Evolutionary conservation across 2,113 vertebrate species (phyloP).

Genomic region (Pangasianodon gigas): DNA sequence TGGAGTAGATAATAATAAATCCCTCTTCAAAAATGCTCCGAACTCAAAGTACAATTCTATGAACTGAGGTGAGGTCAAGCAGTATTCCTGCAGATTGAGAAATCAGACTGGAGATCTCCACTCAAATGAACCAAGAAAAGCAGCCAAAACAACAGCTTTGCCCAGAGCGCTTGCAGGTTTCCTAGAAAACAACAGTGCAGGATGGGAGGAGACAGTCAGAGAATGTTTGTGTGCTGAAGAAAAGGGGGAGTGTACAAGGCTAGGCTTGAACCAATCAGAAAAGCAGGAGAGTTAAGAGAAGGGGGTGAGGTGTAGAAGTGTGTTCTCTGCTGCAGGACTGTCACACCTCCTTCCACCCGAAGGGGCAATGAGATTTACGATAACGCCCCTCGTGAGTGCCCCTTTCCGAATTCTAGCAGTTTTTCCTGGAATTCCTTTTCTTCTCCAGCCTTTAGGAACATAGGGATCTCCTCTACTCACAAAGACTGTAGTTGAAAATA

Average conservation of each 20-base stretch:
- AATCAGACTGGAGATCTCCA: neutral
- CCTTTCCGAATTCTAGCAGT: neutral
- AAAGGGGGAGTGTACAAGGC: slow-evolving; percentile 14
- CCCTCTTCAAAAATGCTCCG: neutral
- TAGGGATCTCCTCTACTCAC: neutral
- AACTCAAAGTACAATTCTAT: neutral
- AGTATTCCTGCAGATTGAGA: neutral
- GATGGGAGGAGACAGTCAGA: slow-evolving; percentile 39
- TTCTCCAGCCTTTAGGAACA: neutral
- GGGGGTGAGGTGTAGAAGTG: neutral
- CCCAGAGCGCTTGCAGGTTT: slow-evolving; percentile 25
- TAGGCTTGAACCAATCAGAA: slow-evolving; percentile 30
- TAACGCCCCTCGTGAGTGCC: neutral
- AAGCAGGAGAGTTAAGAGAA: slow-evolving; percentile 35
- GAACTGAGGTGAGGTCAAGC: neutral
- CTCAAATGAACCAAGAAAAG: neutral
- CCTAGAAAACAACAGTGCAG: slow-evolving; percentile 53
- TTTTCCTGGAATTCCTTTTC: slow-evolving; percentile 10
- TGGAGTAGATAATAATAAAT: neutral
- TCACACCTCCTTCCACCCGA: slow-evolving; percentile 21
- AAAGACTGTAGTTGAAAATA: neutral
- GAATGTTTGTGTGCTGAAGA: slow-evolving; percentile 31
- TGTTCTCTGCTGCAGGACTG: slow-evolving; percentile 2
- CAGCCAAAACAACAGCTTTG: slow-evolving; percentile 14
- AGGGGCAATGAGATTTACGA: slow-evolving; percentile 15